Evolutionary conservation across 2,888 invertebrate genomes (phyloP).

Genomic region (Oscheius sp.): DNA sequence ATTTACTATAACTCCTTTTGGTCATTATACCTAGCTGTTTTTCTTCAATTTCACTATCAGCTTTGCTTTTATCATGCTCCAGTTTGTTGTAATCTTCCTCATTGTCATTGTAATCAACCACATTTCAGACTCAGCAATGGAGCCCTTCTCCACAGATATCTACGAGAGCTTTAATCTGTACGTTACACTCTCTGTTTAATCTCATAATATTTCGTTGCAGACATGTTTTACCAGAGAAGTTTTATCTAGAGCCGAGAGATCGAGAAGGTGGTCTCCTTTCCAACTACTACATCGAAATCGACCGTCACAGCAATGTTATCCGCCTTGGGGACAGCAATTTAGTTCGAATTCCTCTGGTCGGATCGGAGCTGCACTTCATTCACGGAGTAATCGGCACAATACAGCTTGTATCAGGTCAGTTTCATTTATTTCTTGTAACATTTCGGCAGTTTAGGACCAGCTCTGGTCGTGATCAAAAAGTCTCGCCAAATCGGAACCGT

Average conservation of each 20-base stretch:
- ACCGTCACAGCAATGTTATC: conserved; percentile 55
- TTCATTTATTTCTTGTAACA: not conserved
- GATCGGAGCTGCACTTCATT: conserved; percentile 65
- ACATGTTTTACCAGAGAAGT: conserved; percentile 63
- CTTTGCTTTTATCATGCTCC: too few relatives aligned
- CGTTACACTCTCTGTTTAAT: conserved; percentile 3
- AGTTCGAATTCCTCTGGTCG: conserved; percentile 51
- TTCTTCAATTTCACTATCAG: too few relatives aligned
- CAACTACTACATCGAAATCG: conserved; percentile 64
- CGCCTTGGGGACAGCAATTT: conserved; percentile 39
- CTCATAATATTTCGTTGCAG: conserved; percentile 31
- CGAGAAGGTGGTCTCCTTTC: conserved; percentile 59
- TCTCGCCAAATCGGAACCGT: conserved; percentile 65
- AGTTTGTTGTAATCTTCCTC: too few relatives aligned
- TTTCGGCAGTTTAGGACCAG: conserved; percentile 39
- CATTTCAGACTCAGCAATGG: not conserved
- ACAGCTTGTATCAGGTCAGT: conserved; percentile 64
- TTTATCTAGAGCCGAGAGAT: conserved; percentile 68
- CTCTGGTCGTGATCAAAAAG: conserved; percentile 64
- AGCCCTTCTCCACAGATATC: conserved; percentile 44
- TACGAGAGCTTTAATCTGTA: conserved; percentile 61
- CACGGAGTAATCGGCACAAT: conserved; percentile 70
- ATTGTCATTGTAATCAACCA: too few relatives aligned
- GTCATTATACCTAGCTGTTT: too few relatives aligned
- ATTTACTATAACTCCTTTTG: not conserved